Conservation (phyloP, 2,888 invertebrate species). For the Mythimna pallens region DNA sequence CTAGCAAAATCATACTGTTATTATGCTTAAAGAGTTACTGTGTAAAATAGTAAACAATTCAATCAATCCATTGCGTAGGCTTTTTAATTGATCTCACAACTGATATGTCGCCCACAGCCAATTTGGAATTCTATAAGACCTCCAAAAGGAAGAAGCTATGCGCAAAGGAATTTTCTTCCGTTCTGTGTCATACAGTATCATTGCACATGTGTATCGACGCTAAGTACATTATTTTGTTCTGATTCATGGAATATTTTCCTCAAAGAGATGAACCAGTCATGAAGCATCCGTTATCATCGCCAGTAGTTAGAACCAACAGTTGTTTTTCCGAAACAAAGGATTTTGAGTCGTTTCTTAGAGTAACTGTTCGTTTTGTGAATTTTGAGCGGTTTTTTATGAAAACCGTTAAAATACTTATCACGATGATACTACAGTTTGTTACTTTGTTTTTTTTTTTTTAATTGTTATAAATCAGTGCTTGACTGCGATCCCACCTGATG, state of each 20-base stretch:
- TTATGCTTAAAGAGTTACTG: not conserved
- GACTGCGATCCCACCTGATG: too few species aligned
- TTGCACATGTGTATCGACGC: conserved; percentile 8
- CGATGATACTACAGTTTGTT: too few species aligned
- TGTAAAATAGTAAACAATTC: conserved; percentile 9
- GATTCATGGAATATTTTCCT: conserved; percentile 51
- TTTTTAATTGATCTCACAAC: conserved; percentile 19
- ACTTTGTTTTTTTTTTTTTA: too few species aligned
- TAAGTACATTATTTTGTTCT: conserved; percentile 41
- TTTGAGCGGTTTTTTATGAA: not conserved
- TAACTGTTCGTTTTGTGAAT: conserved; percentile 35
- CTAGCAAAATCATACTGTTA: not conserved
- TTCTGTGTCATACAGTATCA: conserved; percentile 34
- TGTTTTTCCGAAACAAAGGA: conserved; percentile 54
- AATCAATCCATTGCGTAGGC: conserved; percentile 26
- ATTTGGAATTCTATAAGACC: conserved; percentile 7
- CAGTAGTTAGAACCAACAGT: conserved; percentile 36
- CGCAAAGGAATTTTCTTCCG: conserved; percentile 45
- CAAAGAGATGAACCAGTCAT: conserved; percentile 52
- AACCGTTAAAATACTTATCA: conserved; percentile 16
- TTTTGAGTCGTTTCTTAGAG: conserved; percentile 47
- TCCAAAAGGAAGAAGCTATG: conserved; percentile 15
- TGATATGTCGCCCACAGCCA: conserved; percentile 4
- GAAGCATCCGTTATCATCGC: conserved; percentile 56
- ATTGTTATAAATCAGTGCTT: too few species aligned